Evolutionary conservation across 2,888 invertebrate species (phyloP).

Genomic region (Buathra laborator): DNA sequence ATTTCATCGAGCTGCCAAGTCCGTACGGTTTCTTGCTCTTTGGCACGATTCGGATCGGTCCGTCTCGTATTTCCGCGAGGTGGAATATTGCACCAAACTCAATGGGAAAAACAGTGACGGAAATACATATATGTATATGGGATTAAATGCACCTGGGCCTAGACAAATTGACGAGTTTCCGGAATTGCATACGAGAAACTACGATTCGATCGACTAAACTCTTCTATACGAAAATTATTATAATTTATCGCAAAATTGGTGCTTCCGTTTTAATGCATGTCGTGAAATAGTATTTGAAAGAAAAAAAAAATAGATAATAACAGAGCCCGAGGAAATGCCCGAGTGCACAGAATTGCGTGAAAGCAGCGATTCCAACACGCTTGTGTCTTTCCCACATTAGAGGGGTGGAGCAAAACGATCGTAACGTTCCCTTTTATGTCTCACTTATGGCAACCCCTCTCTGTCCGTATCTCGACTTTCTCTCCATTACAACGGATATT

Average conservation of each 20-base stretch:
- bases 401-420: neutral
- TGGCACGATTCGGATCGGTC: slow-evolving; percentile 54
- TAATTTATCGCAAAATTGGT: neutral
- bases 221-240: slow-evolving; percentile 3
- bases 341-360: slow-evolving; percentile 7
- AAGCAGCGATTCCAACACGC: slow-evolving; percentile 23
- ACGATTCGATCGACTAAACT: neutral
- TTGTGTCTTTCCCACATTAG: neutral
- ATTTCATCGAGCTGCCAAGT: slow-evolving; percentile 61
- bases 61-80: slow-evolving; percentile 47
- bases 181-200: neutral
- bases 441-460: slow-evolving; percentile 50
- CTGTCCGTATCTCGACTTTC: neutral
- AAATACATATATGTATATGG: slow-evolving; percentile 13
- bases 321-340: neutral
- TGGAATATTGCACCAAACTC: neutral
- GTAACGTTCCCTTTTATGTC: slow-evolving; percentile 65
- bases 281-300: neutral
- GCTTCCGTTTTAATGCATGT: neutral
- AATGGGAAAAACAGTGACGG: neutral
- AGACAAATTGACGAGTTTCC: slow-evolving; percentile 30
- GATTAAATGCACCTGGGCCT: slow-evolving; percentile 30
- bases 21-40: slow-evolving; percentile 36
- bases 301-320: neutral
- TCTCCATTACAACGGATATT: neutral